Evolutionary conservation across 2,888 invertebrate species (phyloP).

Genomic region (Torymus auratus): DNA sequence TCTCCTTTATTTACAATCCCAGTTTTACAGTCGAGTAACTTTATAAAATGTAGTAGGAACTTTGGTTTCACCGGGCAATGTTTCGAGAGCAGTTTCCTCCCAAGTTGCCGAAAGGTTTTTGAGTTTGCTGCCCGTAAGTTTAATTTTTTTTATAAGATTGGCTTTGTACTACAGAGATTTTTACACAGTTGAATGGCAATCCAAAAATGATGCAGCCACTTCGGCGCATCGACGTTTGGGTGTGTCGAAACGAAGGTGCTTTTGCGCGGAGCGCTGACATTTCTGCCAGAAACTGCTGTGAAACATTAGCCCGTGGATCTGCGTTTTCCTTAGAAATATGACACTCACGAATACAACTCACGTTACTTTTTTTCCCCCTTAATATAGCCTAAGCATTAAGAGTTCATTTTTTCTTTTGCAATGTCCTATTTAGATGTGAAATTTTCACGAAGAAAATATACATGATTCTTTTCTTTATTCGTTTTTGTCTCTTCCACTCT

Average conservation of each 20-base stretch:
- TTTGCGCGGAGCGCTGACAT: constrained; percentile 61
- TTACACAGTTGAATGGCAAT: constrained; percentile 58
- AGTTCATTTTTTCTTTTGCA: constrained; percentile 58
- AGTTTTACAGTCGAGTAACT: constrained; percentile 75
- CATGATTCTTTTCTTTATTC: constrained; percentile 69
- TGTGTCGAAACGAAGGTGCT: constrained; percentile 53
- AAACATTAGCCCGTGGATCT: constrained; percentile 77
- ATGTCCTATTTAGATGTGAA: constrained; percentile 64
- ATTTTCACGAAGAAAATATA: constrained; percentile 76
- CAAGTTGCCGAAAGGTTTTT: constrained; percentile 57
- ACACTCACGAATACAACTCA: constrained; percentile 76
- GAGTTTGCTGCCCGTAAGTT: constrained; percentile 56
- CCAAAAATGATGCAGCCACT: constrained; percentile 50
- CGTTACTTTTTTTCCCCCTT: constrained; percentile 65
- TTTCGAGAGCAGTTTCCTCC: constrained; percentile 75
- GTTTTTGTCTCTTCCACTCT: constrained; percentile 57
- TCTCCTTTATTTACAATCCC: constrained; percentile 73
- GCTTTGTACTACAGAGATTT: constrained; percentile 60
- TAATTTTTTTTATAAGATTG: constrained; percentile 42
- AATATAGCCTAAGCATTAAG: constrained; percentile 59
- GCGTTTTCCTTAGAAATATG: constrained; percentile 76
- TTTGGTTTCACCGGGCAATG: constrained; percentile 81
- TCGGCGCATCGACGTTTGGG: constrained; percentile 52
- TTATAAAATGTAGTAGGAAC: constrained; percentile 80
- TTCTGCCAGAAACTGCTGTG: constrained; percentile 75